Base-by-base conservation (phyloP, 2,797 vertebrate species). In the Amniataba percoides region DNA sequence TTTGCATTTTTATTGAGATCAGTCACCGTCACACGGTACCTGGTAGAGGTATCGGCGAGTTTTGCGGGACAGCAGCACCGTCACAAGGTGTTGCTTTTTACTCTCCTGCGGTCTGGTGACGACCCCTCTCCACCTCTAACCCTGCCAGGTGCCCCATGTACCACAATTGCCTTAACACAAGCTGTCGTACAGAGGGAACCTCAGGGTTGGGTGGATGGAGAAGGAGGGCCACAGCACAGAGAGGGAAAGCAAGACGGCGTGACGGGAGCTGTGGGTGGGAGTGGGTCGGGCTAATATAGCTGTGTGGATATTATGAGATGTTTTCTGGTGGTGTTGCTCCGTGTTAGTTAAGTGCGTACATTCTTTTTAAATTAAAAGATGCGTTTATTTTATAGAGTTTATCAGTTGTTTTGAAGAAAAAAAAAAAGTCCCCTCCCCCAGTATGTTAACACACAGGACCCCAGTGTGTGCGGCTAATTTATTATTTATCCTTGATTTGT, bases 101-200 rank as follows among this genome's bases (percentile, higher is more conserved):
- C 65, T 74, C 60, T 69, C 83, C 83, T 80, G 83, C 63, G 85
- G 82, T 88, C 66, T 31, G 71, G 74, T 34, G 67, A 51, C 7
- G n/a, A 25, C 40, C 77, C 65, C 23, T 40, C 80, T 48, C 56
- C 71, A 11, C 68, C 68, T 79, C 61, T 52, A 18, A 59, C 71
- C 66, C 79, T 12, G 76, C 70, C 49, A 53, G 15, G 75, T 76
- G 80, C 80, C 85, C 82, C 16, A 84, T 86, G 94, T 93, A 90
- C 93, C 89, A 81, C 91, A 93, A 90, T 91, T 94, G 94, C 95
- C 95, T 95, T 96, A 95, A 95, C 90, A 94, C 90, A 93, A 93
- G 94, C 93, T 92, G 94, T 91, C 43, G 92, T 92, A 92, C 90
- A 72, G 79, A 82, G 77, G 86, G 71, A 74, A 52, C 53, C 14